Percentiles rank a stretch among this genome's conserved stretches.
Conservation (phyloP, 2,888 invertebrate species). For the Drosophila neutralis region DNA sequence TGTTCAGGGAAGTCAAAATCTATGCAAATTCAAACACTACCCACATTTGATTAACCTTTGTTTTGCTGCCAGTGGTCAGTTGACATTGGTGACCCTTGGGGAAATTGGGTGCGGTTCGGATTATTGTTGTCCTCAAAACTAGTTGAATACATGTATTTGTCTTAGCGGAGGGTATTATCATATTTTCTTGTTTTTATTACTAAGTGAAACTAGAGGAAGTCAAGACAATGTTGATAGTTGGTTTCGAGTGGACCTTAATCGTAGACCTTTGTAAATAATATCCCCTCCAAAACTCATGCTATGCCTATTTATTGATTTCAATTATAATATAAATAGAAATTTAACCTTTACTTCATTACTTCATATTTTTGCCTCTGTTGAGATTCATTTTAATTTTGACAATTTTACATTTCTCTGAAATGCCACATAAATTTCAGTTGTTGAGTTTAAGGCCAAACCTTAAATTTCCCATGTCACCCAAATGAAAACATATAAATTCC, state of each 20-base stretch:
- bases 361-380: neutral
- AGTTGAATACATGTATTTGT: conserved; percentile 10
- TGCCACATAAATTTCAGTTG: neutral
- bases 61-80: conserved; percentile 12
- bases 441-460: neutral
- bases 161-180: conserved; percentile 6
- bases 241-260: conserved; percentile 2
- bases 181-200: conserved; percentile 40
- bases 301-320: neutral
- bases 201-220: neutral
- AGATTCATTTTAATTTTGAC: neutral
- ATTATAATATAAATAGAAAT: neutral
- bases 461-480: conserved; percentile 14
- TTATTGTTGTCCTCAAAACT: conserved; percentile 10
- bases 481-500: conserved; percentile 46
- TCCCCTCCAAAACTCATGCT: neutral
- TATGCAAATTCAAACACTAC: neutral
- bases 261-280: neutral
- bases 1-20: neutral
- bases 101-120: neutral
- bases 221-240: neutral
- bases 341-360: neutral
- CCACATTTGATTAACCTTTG: conserved; percentile 16
- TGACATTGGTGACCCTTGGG: conserved; percentile 21
- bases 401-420: neutral